Evolutionary conservation across 2,113 vertebrate species (phyloP), one percentile per base, ranked within the genome.

Genomic region (Promerops cafer): DNA sequence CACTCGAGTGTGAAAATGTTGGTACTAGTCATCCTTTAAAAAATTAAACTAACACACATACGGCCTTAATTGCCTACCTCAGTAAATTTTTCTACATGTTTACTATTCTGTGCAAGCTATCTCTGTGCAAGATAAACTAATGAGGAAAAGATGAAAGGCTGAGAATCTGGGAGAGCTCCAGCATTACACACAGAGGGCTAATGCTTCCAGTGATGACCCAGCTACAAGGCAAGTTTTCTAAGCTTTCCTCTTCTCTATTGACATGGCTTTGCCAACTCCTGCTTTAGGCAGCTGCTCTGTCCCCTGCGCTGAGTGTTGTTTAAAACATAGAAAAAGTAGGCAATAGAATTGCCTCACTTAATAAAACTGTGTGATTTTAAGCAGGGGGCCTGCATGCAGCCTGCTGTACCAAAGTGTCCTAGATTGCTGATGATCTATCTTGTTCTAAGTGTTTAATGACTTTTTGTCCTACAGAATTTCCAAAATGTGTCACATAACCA

Each of bases 361-460:
- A 59, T 86, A 66, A 66, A 90, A 64, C 15, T 2, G 11, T 68
- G 42, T 53, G 57, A 60, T 86, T 52, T 71, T 70, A 91, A 93
- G 35, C n/a, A 7, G 33, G 59, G 54, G 78, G 45, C 27, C 68
- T 47, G 64, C 50, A 35, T 24, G 56, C 86, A 90, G 71, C 59
- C 77, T 50, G 40, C 90, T 74, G 37, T 70, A 57, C 85, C 5
- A 0, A 47, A 71, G 50, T 78, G 96, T 92, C 94, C 94, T 68
- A 88, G 63, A 94, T 93, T 39, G 10, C 75, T 66, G 71, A 47
- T 59, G 30, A 83, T 63, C 79, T 93, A 90, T n/a, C n/a, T n/a
- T n/a, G n/a, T 28, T 85, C 66, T 75, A 77, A 84, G 66, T 70
- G 33, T 80, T 95, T 90, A 96, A 95, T 93, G 76, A 92, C 68